Evolutionary conservation across 1,140 invertebrate genomes (phyloP).

Genomic region (Drosophila pruinosa): DNA sequence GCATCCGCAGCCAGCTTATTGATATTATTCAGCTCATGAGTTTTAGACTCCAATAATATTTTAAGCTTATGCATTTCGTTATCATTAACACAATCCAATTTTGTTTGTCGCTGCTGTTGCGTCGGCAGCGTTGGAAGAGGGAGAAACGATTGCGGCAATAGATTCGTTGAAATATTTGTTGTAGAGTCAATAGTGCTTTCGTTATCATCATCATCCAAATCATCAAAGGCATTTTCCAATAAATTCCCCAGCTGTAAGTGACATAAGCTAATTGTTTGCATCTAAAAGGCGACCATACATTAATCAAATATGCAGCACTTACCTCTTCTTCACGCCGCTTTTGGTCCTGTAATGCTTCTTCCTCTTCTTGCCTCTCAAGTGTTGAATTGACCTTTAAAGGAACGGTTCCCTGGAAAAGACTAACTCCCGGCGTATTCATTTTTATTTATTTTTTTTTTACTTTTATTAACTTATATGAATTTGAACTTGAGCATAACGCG

Average conservation of each 20-base stretch:
- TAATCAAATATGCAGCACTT: slow-evolving; percentile 1
- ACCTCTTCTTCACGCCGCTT: slow-evolving; percentile 85
- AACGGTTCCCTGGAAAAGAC: slow-evolving; percentile 85
- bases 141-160: slow-evolving; percentile 28
- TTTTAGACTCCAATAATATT: slow-evolving; percentile 67
- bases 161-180: slow-evolving; percentile 56
- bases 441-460: neutral
- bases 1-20: slow-evolving; percentile 49
- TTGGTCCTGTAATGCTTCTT: slow-evolving; percentile 85
- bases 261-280: slow-evolving; percentile 6
- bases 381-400: slow-evolving; percentile 85
- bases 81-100: slow-evolving; percentile 7
- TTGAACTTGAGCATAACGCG: slow-evolving; percentile 28
- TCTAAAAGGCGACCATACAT: no score
- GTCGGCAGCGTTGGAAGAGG: neutral
- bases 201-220: slow-evolving; percentile 84
- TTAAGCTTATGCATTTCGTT: slow-evolving; percentile 60
- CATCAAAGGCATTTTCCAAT: slow-evolving; percentile 85
- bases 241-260: slow-evolving; percentile 84
- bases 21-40: slow-evolving; percentile 53
- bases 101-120: slow-evolving; percentile 1
- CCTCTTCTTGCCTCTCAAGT: slow-evolving; percentile 84
- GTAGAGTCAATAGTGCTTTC: slow-evolving; percentile 83
- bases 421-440: slow-evolving; percentile 85
- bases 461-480: slow-evolving; percentile 38